Base-by-base conservation (phyloP, 2,113 vertebrate genomes). In the Actinemys pallida region DNA sequence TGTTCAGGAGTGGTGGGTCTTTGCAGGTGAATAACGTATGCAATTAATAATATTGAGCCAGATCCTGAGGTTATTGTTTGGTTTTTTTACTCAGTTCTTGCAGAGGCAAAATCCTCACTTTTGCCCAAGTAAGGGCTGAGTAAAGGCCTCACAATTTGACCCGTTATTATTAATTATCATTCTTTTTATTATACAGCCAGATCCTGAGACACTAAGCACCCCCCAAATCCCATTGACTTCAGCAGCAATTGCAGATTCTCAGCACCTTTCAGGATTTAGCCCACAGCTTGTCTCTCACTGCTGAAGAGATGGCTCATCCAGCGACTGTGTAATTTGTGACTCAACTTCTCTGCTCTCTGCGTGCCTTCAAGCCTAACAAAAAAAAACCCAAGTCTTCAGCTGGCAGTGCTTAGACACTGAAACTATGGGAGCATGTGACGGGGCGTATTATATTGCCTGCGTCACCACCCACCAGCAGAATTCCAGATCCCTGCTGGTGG, bases 71-170 rank as follows among this genome's bases (percentile, higher is more conserved):
- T 86, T 88, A 39, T 39, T 49, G 81, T 79, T 93, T 89, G 89
- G 85, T 90, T 14, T 86, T 79, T 94, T 97, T 92, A 79, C 24
- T 84, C 47, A 59, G 89, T 88, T 88, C 93, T 96, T 96, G 96
- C 93, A 54, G 93, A 54, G 0, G 1, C 93, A 95, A 92, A 94
- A 81, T 95, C 88, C 53, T 95, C 90, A 92, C 59, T 94, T 95
- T 88, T 93, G 79, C 79, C 84, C 83, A 84, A 90, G 45, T 84
- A 79, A 91, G 93, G 90, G 59, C 79, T 88, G 22, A 84, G 65
- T 85, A 88, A 89, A 96, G 65, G 42, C 83, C 89, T 96, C 96
- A 91, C 94, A 88, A 92, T 90, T 96, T 95, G 83, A 92, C 59
- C 42, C 0, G 0, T 93, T 89, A 95, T 94, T 92, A 92, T 96